Percentiles rank a stretch among this genome's conserved stretches.
These are phyloP conservation scores for Epizoanthus illoricatus DNA, from an alignment of 92 coral and sea anemone species.

Conservation along the genomic window DNA sequence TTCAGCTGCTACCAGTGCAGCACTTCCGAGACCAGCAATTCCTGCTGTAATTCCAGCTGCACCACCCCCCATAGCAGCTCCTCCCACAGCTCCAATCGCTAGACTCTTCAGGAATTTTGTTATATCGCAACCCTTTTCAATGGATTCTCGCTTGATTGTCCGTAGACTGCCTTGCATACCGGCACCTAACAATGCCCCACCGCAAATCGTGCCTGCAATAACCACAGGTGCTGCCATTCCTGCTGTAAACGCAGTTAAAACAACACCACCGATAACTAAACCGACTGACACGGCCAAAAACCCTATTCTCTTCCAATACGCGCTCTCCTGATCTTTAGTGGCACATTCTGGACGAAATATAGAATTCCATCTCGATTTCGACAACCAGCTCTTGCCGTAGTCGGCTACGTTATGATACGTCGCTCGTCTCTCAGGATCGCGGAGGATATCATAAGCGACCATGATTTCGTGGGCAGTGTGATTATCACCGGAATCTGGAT, in stretches of 20 bases:
- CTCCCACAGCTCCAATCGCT: not conserved
- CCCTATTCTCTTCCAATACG: slow-evolving; percentile 6
- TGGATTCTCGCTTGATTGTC: slow-evolving; percentile 1
- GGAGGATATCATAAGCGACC: slow-evolving; percentile 20
- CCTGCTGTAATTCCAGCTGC: slow-evolving; percentile 16
- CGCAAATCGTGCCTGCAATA: slow-evolving; percentile 1
- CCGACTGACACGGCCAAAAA: slow-evolving; percentile 6
- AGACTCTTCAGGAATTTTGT: not conserved
- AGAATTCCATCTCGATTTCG: slow-evolving; percentile 11
- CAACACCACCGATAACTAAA: slow-evolving; percentile 6
- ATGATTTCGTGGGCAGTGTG: slow-evolving; percentile 15
- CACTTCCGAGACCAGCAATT: slow-evolving; percentile 1
- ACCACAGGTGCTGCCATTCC: slow-evolving; percentile 29
- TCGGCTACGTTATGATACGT: slow-evolving; percentile 15
- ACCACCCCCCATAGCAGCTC: slow-evolving; percentile 23
- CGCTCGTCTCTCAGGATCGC: slow-evolving; percentile 30
- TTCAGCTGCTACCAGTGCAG: not conserved
- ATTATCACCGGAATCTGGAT: slow-evolving; percentile 1
- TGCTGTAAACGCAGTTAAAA: slow-evolving; percentile 17
- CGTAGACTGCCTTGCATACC: slow-evolving; percentile 19
- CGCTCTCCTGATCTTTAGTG: slow-evolving; percentile 23
- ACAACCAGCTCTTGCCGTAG: slow-evolving; percentile 12
- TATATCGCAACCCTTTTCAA: slow-evolving; percentile 8
- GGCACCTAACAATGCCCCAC: slow-evolving; percentile 15
- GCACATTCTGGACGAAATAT: slow-evolving; percentile 29